Percentiles rank a stretch among this genome's conserved stretches.
Conservation (phyloP, 2,888 invertebrate species). For the Tachina lurida region DNA sequence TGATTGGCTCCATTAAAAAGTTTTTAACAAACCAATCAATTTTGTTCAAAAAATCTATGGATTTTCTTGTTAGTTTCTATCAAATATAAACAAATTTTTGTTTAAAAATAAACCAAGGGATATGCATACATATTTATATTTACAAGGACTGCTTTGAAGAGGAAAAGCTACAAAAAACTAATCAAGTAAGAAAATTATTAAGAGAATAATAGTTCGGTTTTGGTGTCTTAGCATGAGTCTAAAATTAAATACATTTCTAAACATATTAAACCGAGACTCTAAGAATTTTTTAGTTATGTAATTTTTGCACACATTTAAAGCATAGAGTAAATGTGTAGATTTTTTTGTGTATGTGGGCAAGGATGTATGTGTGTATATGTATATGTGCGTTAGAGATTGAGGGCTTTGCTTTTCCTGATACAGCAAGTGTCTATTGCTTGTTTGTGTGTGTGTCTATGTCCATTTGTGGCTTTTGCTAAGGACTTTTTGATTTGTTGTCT, state of each 20-base stretch:
- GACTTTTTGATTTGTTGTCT: conserved; percentile 72
- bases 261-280: conserved; percentile 47
- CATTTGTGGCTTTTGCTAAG: conserved; percentile 66
- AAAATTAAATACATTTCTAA: conserved; percentile 50
- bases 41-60: conserved; percentile 18
- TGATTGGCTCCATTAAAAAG: conserved; percentile 55
- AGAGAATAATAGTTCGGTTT: conserved; percentile 36
- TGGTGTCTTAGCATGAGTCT: conserved; percentile 8
- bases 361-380: not conserved
- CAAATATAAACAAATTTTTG: conserved; percentile 36
- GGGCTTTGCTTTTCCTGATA: conserved; percentile 2
- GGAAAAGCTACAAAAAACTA: conserved; percentile 11
- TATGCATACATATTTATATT: not conserved
- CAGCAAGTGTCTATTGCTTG: conserved; percentile 15
- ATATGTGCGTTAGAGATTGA: not conserved
- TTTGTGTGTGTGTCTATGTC: conserved; percentile 39
- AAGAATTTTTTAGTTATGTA: conserved; percentile 17
- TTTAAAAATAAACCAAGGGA: conserved; percentile 1
- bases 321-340: conserved; percentile 16
- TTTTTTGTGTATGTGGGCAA: not conserved
- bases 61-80: not conserved
- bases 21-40: conserved; percentile 57
- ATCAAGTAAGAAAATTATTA: conserved; percentile 23
- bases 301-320: not conserved
- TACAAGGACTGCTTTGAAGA: not conserved